Evolutionary conservation across 2,113 vertebrate species (phyloP), one percentile per base, ranked within the genome.

Genomic region (Strix uralensis): DNA sequence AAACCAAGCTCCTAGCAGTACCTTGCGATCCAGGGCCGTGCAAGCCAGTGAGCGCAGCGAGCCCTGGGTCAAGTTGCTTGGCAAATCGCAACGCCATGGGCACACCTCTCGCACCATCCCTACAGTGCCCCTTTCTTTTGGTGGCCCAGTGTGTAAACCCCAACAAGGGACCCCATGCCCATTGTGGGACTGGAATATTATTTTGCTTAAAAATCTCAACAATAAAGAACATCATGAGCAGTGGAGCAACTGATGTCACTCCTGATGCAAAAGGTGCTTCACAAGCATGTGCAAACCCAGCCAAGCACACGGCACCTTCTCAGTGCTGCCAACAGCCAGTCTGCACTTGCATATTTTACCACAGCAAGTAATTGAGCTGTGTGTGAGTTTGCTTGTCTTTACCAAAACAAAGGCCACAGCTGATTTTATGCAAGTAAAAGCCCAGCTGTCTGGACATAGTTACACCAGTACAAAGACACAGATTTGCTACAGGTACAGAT

Each of bases 121-220:
- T 27, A 19, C 22, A 38, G 21, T 13, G 7, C 2, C 10, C 13
- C 21, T 29, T 66, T 71, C 59, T 25, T 86, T 72, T 59, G 27
- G 6, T 59, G 18, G 22, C 32, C 17, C 61, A 71, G 38, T 2
- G 2, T 10, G 13, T 61, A 52, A 81, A 88, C 32, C 15, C 36
- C n/a, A 30, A 20, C 22, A 52, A 55, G 54, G 54, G 14, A 86
- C 5, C 27, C 40, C 17, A 23, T 2, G 2, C 10, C 55, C 2
- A 0, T 6, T 0, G 0, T 1, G 1, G 23, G 70, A 75, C 52
- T 55, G 32, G 22, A 58, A 38, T 42, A 19, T 4, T 20, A 11
- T 81, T 65, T 74, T 88, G 4, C 38, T 79, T 4, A 7, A 75
- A 87, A 91, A 57, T n/a, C 5, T 59, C 23, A 79, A 26, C 19